phyloP scores from a whole-genome alignment of 1,140 invertebrate species.

The Neodiprion lecontei region DNA sequence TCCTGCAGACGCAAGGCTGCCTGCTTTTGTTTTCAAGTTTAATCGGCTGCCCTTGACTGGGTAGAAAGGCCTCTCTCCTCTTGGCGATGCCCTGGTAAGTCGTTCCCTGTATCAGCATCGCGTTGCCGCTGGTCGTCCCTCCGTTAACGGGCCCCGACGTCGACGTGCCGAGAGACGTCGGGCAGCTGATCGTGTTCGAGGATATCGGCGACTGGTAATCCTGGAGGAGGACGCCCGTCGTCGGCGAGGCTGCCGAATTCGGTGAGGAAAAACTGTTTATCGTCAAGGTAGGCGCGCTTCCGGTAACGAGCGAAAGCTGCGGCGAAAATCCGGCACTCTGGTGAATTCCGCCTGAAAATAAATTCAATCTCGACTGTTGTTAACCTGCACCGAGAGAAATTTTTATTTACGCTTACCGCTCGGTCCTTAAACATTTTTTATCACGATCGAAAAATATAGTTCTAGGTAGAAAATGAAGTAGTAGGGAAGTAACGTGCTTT shows the following conservation, averaged over 20 bases:
- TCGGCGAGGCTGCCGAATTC: slow-evolving; percentile 46
- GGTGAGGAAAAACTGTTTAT: slow-evolving; percentile 56
- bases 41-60: slow-evolving; percentile 50
- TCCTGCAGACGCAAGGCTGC: slow-evolving; percentile 54
- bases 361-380: slow-evolving; percentile 1
- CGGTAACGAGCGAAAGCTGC: slow-evolving; percentile 52
- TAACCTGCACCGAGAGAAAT: not conserved
- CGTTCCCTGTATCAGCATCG: slow-evolving; percentile 43
- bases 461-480: slow-evolving; percentile 18
- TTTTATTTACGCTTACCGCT: too few species aligned
- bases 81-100: slow-evolving; percentile 43
- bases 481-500: too few species aligned
- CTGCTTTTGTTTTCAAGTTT: slow-evolving; percentile 56
- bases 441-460: too few species aligned
- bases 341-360: slow-evolving; percentile 45
- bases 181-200: slow-evolving; percentile 39
- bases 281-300: slow-evolving; percentile 49
- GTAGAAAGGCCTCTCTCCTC: slow-evolving; percentile 52
- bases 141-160: slow-evolving; percentile 24
- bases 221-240: slow-evolving; percentile 51
- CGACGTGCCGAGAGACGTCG: slow-evolving; percentile 30
- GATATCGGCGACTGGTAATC: slow-evolving; percentile 51
- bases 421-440: too few species aligned
- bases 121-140: slow-evolving; percentile 35
- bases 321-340: slow-evolving; percentile 52